phyloP scores from a whole-genome alignment of 2,888 invertebrate species.

The Mythimna impura region DNA sequence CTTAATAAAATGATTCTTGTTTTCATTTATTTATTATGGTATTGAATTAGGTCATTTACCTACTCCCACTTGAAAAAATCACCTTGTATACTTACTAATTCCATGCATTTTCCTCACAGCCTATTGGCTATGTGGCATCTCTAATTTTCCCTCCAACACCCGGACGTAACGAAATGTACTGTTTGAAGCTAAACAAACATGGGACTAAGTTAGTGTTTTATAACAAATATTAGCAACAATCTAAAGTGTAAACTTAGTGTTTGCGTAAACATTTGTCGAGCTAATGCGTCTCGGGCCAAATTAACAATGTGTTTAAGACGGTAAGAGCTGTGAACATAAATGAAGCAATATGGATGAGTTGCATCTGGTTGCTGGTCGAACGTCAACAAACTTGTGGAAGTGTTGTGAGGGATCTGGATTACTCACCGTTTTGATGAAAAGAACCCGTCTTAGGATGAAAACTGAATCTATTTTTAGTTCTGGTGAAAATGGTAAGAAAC shows the following conservation, averaged over 20 bases:
- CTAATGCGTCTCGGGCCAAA: slow-evolving; percentile 59
- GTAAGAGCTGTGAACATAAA: slow-evolving; percentile 48
- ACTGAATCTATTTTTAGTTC: background rate
- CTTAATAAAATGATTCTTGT: too few species aligned
- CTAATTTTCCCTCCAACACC: slow-evolving; percentile 38
- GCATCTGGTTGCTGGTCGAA: slow-evolving; percentile 49
- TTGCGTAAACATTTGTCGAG: slow-evolving; percentile 54
- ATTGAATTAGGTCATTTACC: too few species aligned
- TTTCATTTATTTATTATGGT: too few species aligned
- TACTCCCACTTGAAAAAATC: too few species aligned
- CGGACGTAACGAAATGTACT: slow-evolving; percentile 48
- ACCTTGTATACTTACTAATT: background rate
- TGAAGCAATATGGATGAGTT: slow-evolving; percentile 44
- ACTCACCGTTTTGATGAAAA: slow-evolving; percentile 11
- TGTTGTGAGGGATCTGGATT: slow-evolving; percentile 15
- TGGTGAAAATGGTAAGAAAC: too few species aligned
- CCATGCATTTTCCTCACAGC: slow-evolving; percentile 3
- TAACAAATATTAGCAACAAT: slow-evolving; percentile 57
- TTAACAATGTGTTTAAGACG: slow-evolving; percentile 49
- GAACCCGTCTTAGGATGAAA: background rate
- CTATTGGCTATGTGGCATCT: background rate
- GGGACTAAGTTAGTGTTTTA: slow-evolving; percentile 47
- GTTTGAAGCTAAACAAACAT: slow-evolving; percentile 53
- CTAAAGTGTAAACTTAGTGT: slow-evolving; percentile 46
- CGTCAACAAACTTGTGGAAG: slow-evolving; percentile 32